Evolutionary conservation across 2,888 invertebrate genomes (phyloP).

Genomic region (Leptothorax acervorum): DNA sequence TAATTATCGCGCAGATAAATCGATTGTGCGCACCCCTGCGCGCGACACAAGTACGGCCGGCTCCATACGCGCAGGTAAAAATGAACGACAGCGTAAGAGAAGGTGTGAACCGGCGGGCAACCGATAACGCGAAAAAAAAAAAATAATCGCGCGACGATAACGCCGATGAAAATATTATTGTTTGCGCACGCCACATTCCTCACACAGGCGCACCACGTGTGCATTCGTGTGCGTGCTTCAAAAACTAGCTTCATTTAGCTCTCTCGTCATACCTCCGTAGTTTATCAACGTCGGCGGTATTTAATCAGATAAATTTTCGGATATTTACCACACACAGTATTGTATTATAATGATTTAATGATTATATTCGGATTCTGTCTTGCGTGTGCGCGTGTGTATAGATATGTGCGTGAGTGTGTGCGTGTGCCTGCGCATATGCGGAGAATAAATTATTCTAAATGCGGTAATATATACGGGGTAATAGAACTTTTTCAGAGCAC

Average conservation of each 20-base stretch:
- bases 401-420: neutral
- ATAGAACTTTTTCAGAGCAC: neutral
- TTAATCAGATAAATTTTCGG: constrained; percentile 23
- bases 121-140: constrained; percentile 41
- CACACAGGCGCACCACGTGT: constrained; percentile 13
- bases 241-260: constrained; percentile 23
- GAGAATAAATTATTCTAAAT: neutral
- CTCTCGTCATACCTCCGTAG: neutral
- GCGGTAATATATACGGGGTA: neutral
- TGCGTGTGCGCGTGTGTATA: neutral
- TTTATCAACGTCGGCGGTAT: neutral
- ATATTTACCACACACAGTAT: neutral
- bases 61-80: constrained; percentile 56
- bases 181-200: constrained; percentile 32
- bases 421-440: no score
- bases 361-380: neutral
- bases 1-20: constrained; percentile 62
- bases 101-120: constrained; percentile 20
- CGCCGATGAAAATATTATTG: constrained; percentile 43
- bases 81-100: constrained; percentile 25
- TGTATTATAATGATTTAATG: neutral
- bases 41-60: constrained; percentile 41
- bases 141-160: constrained; percentile 39
- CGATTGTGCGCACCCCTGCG: constrained; percentile 53
- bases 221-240: constrained; percentile 10